Evolutionary conservation across 2,888 invertebrate species (phyloP).

Genomic region (Melikaiella ostensackeni): DNA sequence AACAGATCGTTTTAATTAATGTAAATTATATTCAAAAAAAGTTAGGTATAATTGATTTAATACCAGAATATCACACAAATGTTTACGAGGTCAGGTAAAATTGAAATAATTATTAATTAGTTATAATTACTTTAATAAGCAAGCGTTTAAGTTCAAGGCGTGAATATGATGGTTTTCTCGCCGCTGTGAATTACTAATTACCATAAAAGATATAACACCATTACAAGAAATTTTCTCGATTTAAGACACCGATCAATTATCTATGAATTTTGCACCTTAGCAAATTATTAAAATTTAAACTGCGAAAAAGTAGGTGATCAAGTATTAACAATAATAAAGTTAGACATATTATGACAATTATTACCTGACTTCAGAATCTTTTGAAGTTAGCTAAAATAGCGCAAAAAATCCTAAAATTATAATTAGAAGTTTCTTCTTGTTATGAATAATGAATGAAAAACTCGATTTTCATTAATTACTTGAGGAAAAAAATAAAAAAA

Average conservation of each 20-base stretch:
- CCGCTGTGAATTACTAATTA: not conserved
- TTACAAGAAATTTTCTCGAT: not conserved
- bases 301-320: too few relatives aligned
- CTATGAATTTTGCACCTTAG: too few relatives aligned
- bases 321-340: too few relatives aligned
- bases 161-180: conserved; percentile 18
- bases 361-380: too few relatives aligned
- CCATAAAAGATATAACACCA: not conserved
- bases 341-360: too few relatives aligned
- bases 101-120: conserved; percentile 40
- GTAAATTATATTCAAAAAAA: conserved; percentile 46
- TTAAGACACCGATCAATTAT: not conserved
- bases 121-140: conserved; percentile 26
- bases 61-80: conserved; percentile 6
- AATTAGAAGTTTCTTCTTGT: too few relatives aligned
- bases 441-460: too few relatives aligned
- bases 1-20: conserved; percentile 46
- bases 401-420: too few relatives aligned
- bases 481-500: too few relatives aligned
- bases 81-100: conserved; percentile 12
- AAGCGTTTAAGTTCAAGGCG: conserved; percentile 1
- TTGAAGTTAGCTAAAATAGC: too few relatives aligned
- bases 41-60: conserved; percentile 26
- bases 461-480: too few relatives aligned
- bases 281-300: too few relatives aligned